Evolutionary conservation across 2,888 invertebrate species (phyloP), one percentile per base, ranked within the genome.

Genomic region (Tenthredo notha): DNA sequence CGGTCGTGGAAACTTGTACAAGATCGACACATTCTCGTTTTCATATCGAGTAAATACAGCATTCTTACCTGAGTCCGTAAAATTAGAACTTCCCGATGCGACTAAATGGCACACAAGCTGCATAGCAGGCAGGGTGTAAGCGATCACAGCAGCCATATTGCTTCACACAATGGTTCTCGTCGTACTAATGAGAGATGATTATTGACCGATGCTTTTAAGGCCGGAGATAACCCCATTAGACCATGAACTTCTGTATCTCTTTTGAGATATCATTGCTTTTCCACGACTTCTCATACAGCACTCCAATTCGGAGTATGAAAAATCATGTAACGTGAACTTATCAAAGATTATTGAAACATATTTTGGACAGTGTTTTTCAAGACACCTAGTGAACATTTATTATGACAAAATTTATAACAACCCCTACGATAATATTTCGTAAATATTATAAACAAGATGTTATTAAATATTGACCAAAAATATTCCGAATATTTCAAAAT

Each of bases 31-130:
- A 10, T 29, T 25, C 21, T 29, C 15, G 37, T 37, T 37, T 37
- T n/a, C 37, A 9, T 10, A 70, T 61, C 61, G 25, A 61, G 10
- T 67, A 12, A 2, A 33, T 5, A 12, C 21, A 43, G 72, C 21
- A 74, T 74, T 43, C 72, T 43, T 21, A 74, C 72, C 43, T 74
- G 72, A 10, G 12, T 10, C 40, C n/a, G 72, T 74, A 10, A 1
- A 15, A 74, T 74, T 40, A 5, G 1, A 54, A n/a, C n/a, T 54
- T 54, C 70, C 37, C n/a, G 29, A 37, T 12, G 25, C 43, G 21
- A 74, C 72, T 21, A 74, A 74, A 43, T 43, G 40, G 43, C 72
- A 74, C 21, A 74, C 29, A 10, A 74, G 72, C 10, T 74, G 72
- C 72, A 74, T 74, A 0, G 43, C 40, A 43, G 40, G 40, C 21